Conservation (phyloP, 2,113 vertebrate genomes). For the Bufo gargarizans region DNA sequence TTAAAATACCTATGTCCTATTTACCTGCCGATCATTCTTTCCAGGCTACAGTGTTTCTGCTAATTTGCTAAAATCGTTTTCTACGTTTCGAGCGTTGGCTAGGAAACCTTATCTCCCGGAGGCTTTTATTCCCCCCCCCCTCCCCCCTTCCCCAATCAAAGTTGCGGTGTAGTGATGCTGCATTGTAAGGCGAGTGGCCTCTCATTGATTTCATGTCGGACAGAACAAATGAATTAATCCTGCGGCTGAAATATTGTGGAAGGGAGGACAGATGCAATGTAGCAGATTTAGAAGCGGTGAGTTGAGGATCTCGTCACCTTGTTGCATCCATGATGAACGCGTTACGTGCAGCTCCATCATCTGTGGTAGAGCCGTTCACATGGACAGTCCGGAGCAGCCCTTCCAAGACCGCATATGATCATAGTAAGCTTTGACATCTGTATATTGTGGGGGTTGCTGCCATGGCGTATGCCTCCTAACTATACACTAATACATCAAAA, state of each 20-base stretch:
- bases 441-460: too few species aligned
- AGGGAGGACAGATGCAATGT: neutral
- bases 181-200: neutral
- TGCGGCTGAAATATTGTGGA: neutral
- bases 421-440: too few species aligned
- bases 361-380: too few species aligned
- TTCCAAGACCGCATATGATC: too few species aligned
- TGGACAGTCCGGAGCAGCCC: too few species aligned
- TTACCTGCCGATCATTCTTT: constrained; percentile 27
- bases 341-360: too few species aligned
- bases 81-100: neutral
- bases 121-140: neutral
- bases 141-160: neutral
- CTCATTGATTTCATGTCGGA: constrained; percentile 18
- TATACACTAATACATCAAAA: too few species aligned
- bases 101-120: constrained; percentile 28
- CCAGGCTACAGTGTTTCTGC: constrained; percentile 12
- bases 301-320: neutral
- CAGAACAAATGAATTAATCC: neutral
- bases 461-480: too few species aligned
- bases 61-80: constrained; percentile 52
- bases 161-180: neutral
- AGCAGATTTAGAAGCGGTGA: too few species aligned
- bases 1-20: constrained; percentile 54
- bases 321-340: neutral